phyloP scores from a whole-genome alignment of 2,888 invertebrate species.

The Andrena bucephala region DNA sequence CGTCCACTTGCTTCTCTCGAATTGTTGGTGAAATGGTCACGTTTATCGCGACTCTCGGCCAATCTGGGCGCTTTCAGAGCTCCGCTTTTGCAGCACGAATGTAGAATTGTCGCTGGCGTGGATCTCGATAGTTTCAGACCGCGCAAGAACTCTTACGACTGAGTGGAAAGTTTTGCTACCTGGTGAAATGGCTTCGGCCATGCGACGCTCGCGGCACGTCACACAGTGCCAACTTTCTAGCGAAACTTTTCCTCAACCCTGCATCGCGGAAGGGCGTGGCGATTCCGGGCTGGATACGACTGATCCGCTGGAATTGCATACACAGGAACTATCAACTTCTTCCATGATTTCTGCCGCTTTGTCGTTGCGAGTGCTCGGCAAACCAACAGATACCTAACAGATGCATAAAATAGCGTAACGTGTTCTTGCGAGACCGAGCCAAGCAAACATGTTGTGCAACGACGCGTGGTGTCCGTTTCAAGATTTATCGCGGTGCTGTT shows the following conservation, averaged over 20 bases:
- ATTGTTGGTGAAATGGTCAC: too few species aligned
- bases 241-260: slow-evolving; percentile 45
- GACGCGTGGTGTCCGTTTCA: too few species aligned
- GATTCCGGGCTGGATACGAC: slow-evolving; percentile 46
- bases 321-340: background rate
- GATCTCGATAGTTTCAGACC: slow-evolving; percentile 66
- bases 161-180: slow-evolving; percentile 59
- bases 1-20: too few species aligned
- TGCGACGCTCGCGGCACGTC: slow-evolving; percentile 54
- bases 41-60: slow-evolving; percentile 1
- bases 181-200: slow-evolving; percentile 55
- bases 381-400: too few species aligned
- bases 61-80: slow-evolving; percentile 13
- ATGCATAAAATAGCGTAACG: too few species aligned
- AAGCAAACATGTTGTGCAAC: too few species aligned
- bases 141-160: slow-evolving; percentile 58
- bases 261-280: slow-evolving; percentile 31
- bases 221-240: slow-evolving; percentile 31
- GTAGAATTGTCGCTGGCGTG: slow-evolving; percentile 62
- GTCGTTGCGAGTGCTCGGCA: background rate
- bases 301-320: slow-evolving; percentile 16
- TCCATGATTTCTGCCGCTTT: background rate
- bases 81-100: slow-evolving; percentile 32
- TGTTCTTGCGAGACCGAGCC: too few species aligned
- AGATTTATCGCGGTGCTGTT: too few species aligned